Conservation (phyloP, 2,797 vertebrate species). For the Tokudaia muenninki region DNA sequence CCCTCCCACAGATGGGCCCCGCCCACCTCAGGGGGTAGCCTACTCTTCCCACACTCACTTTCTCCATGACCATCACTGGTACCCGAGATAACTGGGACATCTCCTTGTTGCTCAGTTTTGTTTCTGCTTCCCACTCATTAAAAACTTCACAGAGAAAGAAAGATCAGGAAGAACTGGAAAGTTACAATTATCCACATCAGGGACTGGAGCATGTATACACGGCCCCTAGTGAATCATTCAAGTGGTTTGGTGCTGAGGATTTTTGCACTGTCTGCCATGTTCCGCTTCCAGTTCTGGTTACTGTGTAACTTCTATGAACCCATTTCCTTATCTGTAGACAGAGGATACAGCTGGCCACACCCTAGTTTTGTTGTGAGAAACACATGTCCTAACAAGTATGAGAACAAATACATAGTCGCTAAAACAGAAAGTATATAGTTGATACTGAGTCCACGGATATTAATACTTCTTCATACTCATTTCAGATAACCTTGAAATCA, state of each 20-base stretch:
- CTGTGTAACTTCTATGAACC: not conserved
- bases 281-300: not conserved
- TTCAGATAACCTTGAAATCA: not conserved
- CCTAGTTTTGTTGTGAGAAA: not conserved
- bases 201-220: not conserved
- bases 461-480: not conserved
- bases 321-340: not conserved
- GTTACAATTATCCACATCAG: not conserved
- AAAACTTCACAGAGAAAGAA: not conserved
- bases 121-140: not conserved
- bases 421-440: not conserved
- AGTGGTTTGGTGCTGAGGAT: not conserved
- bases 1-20: not conserved
- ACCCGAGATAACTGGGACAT: not conserved
- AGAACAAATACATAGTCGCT: not conserved
- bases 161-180: not conserved
- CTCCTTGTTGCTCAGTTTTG: not conserved
- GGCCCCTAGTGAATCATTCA: no score
- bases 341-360: not conserved
- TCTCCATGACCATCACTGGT: not conserved
- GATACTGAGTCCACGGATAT: not conserved
- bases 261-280: not conserved
- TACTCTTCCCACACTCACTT: not conserved
- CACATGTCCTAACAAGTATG: not conserved
- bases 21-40: not conserved